Base-by-base conservation (phyloP, 2,113 vertebrate genomes). In the Odocoileus hemionus region DNA sequence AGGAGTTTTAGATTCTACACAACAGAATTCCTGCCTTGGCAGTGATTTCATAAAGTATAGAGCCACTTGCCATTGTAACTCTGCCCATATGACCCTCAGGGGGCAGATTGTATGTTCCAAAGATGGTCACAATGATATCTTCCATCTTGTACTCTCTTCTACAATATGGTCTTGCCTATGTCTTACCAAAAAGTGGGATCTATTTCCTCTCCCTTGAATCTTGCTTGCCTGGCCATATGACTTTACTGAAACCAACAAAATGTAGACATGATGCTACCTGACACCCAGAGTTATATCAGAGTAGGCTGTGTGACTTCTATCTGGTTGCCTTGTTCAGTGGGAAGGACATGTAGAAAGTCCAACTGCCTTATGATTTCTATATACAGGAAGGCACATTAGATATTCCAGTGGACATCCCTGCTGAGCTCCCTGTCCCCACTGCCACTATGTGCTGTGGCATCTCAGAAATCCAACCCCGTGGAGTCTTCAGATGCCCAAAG, bases 341-440 rank as follows among this genome's bases (percentile, higher is more conserved):
- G 36, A 86, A 85, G 55, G 82, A 82, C 13, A 1, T n/a, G 36
- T 17, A 64, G 57, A 19, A 82, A 76, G 58, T 80, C 9, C 39
- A 58, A 0, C 33, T 36, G 26, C 64, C 16, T 39, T 55, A 58
- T 70, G 61, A 55, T 61, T 54, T 19, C 74, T 23, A 9, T 5
- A 36, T 39, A 10, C 61, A 67, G 58, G 67, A 95, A 91, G 30
- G 67, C 17, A 15, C 33, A 39, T 17, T 43, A 50, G 12, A 54
- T 36, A 21, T 36, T 91, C 55, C 1, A 2, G 47, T 70, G 0
- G 0, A 25, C 12, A 28, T 15, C 33, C 25, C 12, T 0, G 23
- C 70, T 36, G 52, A 80, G 54, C 45, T 92, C 88, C 14, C 50
- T 33, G 45, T 9, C 17, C 3, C 55, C 60, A 36, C 84, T 84